Evolutionary conservation across 1,140 invertebrate species (phyloP).

Genomic region (Tetramorium parvispinum): DNA sequence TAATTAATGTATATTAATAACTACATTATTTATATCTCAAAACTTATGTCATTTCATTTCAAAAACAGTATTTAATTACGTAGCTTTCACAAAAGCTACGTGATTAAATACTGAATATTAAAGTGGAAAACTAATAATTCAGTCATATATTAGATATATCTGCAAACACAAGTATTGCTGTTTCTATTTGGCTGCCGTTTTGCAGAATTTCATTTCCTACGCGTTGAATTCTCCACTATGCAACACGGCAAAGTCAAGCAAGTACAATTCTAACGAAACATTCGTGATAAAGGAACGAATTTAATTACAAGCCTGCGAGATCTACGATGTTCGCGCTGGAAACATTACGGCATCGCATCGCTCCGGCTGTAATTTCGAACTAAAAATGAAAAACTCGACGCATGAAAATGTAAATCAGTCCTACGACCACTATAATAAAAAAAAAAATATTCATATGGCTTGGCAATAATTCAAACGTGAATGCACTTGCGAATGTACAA

Average conservation of each 20-base stretch:
- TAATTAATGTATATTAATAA: neutral
- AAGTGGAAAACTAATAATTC: neutral
- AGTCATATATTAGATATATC: slow-evolving; percentile 29
- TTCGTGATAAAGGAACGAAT: slow-evolving; percentile 55
- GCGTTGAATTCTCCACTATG: slow-evolving; percentile 27
- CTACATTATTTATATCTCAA: neutral
- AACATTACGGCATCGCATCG: neutral
- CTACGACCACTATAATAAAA: neutral
- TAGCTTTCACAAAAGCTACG: neutral
- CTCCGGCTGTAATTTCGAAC: slow-evolving; percentile 29
- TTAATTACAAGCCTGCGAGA: slow-evolving; percentile 54
- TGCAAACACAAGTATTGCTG: neutral
- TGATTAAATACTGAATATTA: too few species aligned
- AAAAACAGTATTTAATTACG: neutral
- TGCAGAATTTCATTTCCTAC: slow-evolving; percentile 57
- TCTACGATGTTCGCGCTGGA: slow-evolving; percentile 35
- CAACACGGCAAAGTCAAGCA: slow-evolving; percentile 15
- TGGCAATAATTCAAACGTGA: slow-evolving; percentile 35
- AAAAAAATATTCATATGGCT: neutral
- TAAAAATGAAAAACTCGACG: slow-evolving; percentile 40
- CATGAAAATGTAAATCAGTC: neutral
- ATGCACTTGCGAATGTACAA: slow-evolving; percentile 36
- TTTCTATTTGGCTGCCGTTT: slow-evolving; percentile 36
- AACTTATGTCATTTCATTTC: neutral
- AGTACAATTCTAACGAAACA: slow-evolving; percentile 50